Evolutionary conservation across 2,888 invertebrate species (phyloP), one percentile per base, ranked within the genome.

Genomic region (Incurvaria masculella): DNA sequence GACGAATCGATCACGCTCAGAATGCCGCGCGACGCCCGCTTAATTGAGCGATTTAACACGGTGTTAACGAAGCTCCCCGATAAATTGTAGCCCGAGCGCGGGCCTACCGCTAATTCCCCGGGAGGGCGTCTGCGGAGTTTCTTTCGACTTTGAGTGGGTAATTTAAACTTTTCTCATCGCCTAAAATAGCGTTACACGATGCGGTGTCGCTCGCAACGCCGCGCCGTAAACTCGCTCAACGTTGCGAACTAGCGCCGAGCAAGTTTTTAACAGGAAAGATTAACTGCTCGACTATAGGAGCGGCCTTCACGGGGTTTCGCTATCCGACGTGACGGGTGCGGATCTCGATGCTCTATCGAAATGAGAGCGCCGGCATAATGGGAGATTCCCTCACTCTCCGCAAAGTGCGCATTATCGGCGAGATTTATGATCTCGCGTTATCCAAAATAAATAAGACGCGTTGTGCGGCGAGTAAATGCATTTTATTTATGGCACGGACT

Each of bases 41-140:
- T 72, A 72, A 73, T 74, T 72, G 66, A 68, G 69, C 65, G 65
- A 70, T 74, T 72, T 59, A 70, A 67, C 62, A 71, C 66, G 69
- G 65, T 63, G 53, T 33, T n/a, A 10, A 6, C 23, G 33, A 14
- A n/a, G 11, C 33, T 11, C 14, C 33, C 8, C 33, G 33, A 33
- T 33, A 33, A 33, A 33, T 33, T 33, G 11, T 14, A 14, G 33
- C 8, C 33, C 11, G 11, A 10, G 23, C 23, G 23, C 23, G 23
- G 23, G 33, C 33, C 33, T 33, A 33, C 33, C 33, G 33, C 33
- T 33, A 33, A 33, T 33, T 33, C 33, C 33, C 33, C 33, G 33
- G 33, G 33, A 4, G 33, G 33, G 33, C 14, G 33, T 33, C 33
- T 33, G 33, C 33, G 33, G 33, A 33, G 33, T 33, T 33, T 33